Evolutionary conservation across 2,113 vertebrate genomes (phyloP), one percentile per base, ranked within the genome.

Genomic region (Mohoua ochrocephala): DNA sequence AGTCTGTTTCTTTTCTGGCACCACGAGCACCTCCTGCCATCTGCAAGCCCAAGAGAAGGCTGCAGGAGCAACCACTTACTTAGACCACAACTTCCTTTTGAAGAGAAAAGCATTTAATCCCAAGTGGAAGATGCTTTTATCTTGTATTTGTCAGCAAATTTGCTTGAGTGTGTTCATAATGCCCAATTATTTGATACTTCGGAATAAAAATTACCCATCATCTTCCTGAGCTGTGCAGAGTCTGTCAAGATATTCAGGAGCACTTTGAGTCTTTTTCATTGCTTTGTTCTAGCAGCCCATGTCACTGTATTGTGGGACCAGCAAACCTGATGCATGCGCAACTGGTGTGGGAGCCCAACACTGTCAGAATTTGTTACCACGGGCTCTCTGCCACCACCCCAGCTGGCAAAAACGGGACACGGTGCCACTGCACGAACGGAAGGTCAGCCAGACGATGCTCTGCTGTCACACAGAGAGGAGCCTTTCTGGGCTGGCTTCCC

Each of bases 261-360:
- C 24, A 42, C 39, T 75, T 53, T 19, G 44, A 73, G 49, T 56
- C 9, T 30, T 45, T 65, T 21, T n/a, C 0, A 3, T 10, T 20
- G 54, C 89, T 88, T 70, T 79, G 35, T 80, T 85, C 9, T 23
- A 76, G 44, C 12, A 67, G 33, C 41, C 85, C 52, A 26, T 18
- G 71, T 42, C 10, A 10, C 41, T 52, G 18, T 19, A 33, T 13
- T 35, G 42, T 13, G 42, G 39, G 68, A 77, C 47, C 70, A 95
- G 69, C 52, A 84, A 41, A 81, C 33, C 13, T 1, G 2, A 20
- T 59, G 60, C 8, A 9, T 1, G 17, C 0, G 3, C 69, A 89
- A 70, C 78, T 50, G 52, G 28, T 91, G 74, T 14, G 8, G 45
- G 76, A 89, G 56, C n/a, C 42, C 4, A 2, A 37, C 45, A 42